These are phyloP conservation scores for Eubucco bourcierii DNA, from an alignment of 2,113 vertebrate genomes.

Conservation along the genomic window DNA sequence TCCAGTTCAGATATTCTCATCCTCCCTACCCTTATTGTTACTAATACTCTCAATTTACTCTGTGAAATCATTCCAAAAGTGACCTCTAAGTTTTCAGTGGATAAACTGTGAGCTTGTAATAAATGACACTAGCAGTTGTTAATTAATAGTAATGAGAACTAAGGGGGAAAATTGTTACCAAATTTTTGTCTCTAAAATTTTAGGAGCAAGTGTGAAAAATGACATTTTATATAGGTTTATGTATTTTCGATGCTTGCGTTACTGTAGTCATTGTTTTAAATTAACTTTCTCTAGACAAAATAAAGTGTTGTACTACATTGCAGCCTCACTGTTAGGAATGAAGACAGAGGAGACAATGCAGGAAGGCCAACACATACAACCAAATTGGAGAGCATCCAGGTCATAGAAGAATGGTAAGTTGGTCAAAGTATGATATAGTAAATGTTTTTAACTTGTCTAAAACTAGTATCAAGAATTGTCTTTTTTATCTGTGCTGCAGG, in stretches of 20 bases:
- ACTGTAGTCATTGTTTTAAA: constrained; percentile 54
- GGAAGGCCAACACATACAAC: constrained; percentile 76
- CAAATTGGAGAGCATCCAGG: constrained; percentile 81
- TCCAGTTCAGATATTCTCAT: not conserved
- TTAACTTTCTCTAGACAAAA: constrained; percentile 76
- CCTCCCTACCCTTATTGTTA: not conserved
- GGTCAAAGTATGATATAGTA: not conserved
- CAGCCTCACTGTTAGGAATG: constrained; percentile 87
- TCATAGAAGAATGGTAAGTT: constrained; percentile 83
- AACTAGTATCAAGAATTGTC: not conserved
- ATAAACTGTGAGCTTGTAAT: constrained; percentile 4
- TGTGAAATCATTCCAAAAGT: not conserved
- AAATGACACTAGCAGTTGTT: not conserved
- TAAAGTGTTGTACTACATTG: constrained; percentile 79
- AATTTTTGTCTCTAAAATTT: not conserved
- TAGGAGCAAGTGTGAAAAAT: not conserved
- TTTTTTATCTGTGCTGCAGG: not conserved
- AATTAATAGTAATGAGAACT: not conserved
- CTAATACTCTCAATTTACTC: not conserved
- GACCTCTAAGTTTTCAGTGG: not conserved
- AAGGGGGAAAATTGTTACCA: not conserved
- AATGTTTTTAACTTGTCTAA: not conserved
- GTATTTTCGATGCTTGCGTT: not conserved
- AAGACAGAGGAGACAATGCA: constrained; percentile 80
- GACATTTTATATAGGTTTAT: not conserved